phyloP scores from a whole-genome alignment of 2,113 vertebrate species.

The Psilopogon haemacephalus region DNA sequence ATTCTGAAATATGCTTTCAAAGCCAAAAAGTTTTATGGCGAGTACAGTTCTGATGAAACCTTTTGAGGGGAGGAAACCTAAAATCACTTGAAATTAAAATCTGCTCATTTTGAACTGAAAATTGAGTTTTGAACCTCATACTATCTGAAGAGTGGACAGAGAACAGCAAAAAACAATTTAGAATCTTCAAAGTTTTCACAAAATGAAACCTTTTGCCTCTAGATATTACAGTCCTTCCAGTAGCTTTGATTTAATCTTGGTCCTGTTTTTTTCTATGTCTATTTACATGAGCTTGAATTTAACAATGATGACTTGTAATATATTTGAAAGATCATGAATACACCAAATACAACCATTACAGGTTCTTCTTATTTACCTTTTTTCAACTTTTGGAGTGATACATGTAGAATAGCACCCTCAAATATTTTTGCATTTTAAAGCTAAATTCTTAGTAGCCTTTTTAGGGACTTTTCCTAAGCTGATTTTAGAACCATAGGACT shows the following conservation, averaged over 20 bases:
- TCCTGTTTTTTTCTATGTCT: neutral
- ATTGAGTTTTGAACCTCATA: neutral
- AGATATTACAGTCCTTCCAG: neutral
- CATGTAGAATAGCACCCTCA: neutral
- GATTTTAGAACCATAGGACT: neutral
- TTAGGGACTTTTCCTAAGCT: neutral
- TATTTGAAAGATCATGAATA: neutral
- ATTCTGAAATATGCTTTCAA: neutral
- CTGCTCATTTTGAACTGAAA: neutral
- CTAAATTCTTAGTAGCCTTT: neutral
- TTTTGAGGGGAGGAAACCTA: neutral
- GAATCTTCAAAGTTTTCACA: neutral
- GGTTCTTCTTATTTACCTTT: neutral
- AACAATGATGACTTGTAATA: neutral
- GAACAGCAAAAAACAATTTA: neutral
- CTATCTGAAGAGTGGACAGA: neutral
- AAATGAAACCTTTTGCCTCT: neutral
- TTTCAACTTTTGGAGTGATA: neutral
- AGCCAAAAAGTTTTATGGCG: neutral
- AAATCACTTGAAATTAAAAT: neutral
- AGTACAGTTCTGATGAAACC: neutral
- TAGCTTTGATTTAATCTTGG: neutral
- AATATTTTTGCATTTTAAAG: neutral
- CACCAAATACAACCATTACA: neutral
- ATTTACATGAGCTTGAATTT: neutral